Conservation (phyloP, 2,797 vertebrate species). For the Leptatherina wallacei region DNA sequence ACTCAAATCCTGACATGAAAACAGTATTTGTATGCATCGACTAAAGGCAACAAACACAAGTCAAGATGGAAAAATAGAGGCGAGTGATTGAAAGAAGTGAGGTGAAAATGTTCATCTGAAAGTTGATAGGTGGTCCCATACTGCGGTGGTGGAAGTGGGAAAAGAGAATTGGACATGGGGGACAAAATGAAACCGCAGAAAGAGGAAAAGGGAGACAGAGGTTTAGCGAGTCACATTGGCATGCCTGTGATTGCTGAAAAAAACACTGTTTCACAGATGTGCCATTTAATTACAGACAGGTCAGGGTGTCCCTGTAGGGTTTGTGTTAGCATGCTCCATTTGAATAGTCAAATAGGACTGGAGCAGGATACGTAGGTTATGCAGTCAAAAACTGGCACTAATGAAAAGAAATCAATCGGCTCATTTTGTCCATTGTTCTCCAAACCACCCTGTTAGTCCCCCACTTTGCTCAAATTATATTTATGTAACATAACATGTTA, state of each 20-base stretch:
- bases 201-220: slow-evolving; percentile 19
- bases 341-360: slow-evolving; percentile 48
- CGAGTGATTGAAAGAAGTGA: not conserved
- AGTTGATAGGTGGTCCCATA: slow-evolving; percentile 24
- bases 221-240: slow-evolving; percentile 13
- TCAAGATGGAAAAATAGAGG: slow-evolving; percentile 3
- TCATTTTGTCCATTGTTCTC: slow-evolving; percentile 53
- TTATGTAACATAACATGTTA: no score
- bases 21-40: not conserved
- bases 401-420: slow-evolving; percentile 71
- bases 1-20: slow-evolving; percentile 10
- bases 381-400: slow-evolving; percentile 47
- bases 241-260: slow-evolving; percentile 24
- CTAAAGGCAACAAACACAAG: not conserved
- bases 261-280: slow-evolving; percentile 41
- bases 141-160: not conserved
- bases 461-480: not conserved
- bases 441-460: slow-evolving; percentile 18
- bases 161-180: slow-evolving; percentile 24
- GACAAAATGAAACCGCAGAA: slow-evolving; percentile 26
- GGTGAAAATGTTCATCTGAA: slow-evolving; percentile 25
- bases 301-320: slow-evolving; percentile 26
- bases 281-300: slow-evolving; percentile 62
- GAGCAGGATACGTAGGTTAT: slow-evolving; percentile 29
- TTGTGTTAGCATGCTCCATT: slow-evolving; percentile 42